A percentile compares a stretch with the other conserved stretches of the same genome.
Evolutionary conservation across 2,113 vertebrate genomes (phyloP).

Genomic region (Corvus moneduloides): DNA sequence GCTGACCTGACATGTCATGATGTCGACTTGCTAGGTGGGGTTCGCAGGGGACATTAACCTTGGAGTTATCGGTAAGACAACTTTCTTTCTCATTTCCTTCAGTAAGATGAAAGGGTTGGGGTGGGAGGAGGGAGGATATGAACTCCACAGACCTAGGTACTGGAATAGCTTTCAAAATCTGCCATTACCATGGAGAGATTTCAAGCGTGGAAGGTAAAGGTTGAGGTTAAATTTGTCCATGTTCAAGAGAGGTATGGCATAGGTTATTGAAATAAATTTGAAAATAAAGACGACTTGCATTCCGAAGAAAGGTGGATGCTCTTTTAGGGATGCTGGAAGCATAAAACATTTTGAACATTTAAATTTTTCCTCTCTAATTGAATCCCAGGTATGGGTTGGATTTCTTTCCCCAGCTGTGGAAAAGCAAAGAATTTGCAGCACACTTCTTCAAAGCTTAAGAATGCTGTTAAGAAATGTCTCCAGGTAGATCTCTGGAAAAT

Average conservation of each 20-base stretch:
- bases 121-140: constrained; percentile 56
- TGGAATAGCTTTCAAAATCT: constrained; percentile 3
- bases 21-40: constrained; percentile 85
- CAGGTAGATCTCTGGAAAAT: constrained; percentile 2
- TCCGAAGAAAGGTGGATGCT: neutral
- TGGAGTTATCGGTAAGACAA: constrained; percentile 87
- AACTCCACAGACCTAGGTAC: neutral
- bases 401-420: neutral
- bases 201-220: constrained; percentile 4
- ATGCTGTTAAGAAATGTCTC: neutral
- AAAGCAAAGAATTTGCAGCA: neutral
- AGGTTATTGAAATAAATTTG: neutral
- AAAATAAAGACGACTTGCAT: neutral
- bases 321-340: neutral
- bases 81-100: constrained; percentile 76
- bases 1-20: constrained; percentile 87
- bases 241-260: neutral
- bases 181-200: neutral
- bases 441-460: neutral
- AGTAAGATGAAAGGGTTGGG: constrained; percentile 60
- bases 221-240: neutral
- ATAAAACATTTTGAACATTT: neutral
- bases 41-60: constrained; percentile 83
- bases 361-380: neutral
- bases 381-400: neutral